Conservation (phyloP, 2,113 vertebrate species). For the Lonchura striata region DNA sequence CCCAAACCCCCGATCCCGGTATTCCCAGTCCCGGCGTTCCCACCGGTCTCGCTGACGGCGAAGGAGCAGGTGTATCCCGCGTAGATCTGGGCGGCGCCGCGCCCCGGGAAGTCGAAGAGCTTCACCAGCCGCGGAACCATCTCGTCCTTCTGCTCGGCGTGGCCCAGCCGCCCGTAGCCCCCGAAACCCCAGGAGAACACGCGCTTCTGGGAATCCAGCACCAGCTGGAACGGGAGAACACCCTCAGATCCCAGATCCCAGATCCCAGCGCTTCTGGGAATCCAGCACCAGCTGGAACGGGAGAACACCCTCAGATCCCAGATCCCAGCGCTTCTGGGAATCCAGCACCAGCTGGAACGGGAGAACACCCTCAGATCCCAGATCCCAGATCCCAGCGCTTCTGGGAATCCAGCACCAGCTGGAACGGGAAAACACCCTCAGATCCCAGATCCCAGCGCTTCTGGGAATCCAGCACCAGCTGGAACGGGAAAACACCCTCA, state of each 20-base stretch:
- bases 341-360: background rate
- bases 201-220: slow-evolving; percentile 92
- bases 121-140: background rate
- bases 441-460: background rate
- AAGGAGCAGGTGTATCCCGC: background rate
- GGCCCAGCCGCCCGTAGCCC: slow-evolving; percentile 65
- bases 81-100: background rate
- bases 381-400: too few species aligned
- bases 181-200: slow-evolving; percentile 98
- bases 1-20: too few species aligned
- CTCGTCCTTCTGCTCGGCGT: background rate
- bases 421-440: background rate
- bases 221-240: slow-evolving; percentile 39
- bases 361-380: background rate
- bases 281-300: slow-evolving; percentile 76
- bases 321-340: background rate
- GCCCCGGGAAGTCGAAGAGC: background rate
- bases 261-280: background rate
- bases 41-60: background rate
- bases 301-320: background rate
- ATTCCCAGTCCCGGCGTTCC: too few species aligned
- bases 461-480: background rate
- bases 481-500: too few species aligned
- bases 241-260: background rate
- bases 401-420: slow-evolving; percentile 90